Evolutionary conservation across 2,888 invertebrate genomes (phyloP), one percentile per base, ranked within the genome.

Genomic region (Drosophila greeni): DNA sequence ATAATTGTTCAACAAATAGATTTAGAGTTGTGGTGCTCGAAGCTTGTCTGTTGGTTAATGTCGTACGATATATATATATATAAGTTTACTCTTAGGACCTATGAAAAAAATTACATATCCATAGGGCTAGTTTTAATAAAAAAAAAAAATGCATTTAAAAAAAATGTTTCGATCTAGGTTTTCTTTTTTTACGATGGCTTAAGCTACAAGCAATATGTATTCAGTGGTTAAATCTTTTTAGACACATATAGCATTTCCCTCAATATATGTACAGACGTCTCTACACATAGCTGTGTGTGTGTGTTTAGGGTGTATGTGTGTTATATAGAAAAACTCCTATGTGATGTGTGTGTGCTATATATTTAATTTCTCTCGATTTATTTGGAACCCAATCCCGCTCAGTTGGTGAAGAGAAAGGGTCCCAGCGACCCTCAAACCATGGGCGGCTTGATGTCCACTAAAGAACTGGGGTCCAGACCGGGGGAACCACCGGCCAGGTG

Each of bases 391-490:
- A 55, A 42, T 72, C 65, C 73, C 59, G 75, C 53, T 86, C 80
- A 86, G 70, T 86, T 86, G 72, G 87, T 86, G 73, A 88, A 88
- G 75, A 88, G 81, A 77, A 88, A 92, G 92, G 91, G 92, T 91
- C 93, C 93, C 91, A 92, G 93, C 92, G 92, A 93, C 67, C 87
- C 87, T 89, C 88, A 89, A 85, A 88, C 89, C 85, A 89, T 86
- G 60, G 89, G 87, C 16, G 94, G 94, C 90, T 94, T 94, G 77
- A 94, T 93, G 86, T 94, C 94, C 86, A 93, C 90, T 58, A 86
- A 53, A 3, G 85, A 76, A 62, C 80, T 86, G 86, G 92, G 92
- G 89, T 62, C 62, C 16, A 92, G 88, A 62, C 90, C 90, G 70
- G 91, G 90, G 90, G 91, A 89, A 86, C 91, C 90, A 81, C 91